Evolutionary conservation across 2,888 invertebrate species (phyloP).

Genomic region (Chloroclystis v-ata): DNA sequence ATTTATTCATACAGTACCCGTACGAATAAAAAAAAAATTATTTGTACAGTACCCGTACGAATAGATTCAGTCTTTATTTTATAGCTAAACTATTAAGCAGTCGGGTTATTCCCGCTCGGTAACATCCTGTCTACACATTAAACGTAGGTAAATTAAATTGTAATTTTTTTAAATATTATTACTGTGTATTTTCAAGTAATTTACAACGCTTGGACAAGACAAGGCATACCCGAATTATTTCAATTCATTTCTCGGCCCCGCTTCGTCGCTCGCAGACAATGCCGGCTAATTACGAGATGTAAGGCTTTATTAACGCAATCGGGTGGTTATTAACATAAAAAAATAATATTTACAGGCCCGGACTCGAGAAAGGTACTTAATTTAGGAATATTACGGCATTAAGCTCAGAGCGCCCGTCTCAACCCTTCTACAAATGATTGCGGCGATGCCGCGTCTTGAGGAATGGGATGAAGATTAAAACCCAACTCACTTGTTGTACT

Average conservation of each 20-base stretch:
- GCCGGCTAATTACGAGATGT: conserved; percentile 72
- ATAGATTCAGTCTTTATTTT: too few species aligned
- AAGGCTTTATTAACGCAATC: conserved; percentile 77
- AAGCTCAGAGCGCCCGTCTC: conserved; percentile 56
- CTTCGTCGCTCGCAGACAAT: conserved; percentile 61
- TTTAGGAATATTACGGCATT: conserved; percentile 75
- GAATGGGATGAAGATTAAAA: conserved; percentile 71
- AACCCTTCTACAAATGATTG: conserved; percentile 76
- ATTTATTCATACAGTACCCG: too few species aligned
- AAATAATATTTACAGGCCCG: conserved; percentile 74
- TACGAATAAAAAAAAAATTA: too few species aligned
- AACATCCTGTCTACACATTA: too few species aligned
- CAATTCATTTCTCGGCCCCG: conserved; percentile 53
- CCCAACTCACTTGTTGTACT: conserved; percentile 63
- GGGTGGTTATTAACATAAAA: conserved; percentile 76
- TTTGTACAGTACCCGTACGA: too few species aligned
- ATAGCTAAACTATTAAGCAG: too few species aligned
- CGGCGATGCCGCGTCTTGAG: conserved; percentile 66
- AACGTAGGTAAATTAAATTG: too few species aligned
- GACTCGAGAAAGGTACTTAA: conserved; percentile 63
- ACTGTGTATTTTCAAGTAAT: too few species aligned
- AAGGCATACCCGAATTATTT: conserved; percentile 49
- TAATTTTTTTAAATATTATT: too few species aligned
- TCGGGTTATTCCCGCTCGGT: too few species aligned
- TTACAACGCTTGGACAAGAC: conserved; percentile 38